Percentiles rank a stretch among this genome's conserved stretches.
These are phyloP conservation scores for Coelopa pilipes DNA, from an alignment of 2,888 invertebrate genomes.

Conservation along the genomic window DNA sequence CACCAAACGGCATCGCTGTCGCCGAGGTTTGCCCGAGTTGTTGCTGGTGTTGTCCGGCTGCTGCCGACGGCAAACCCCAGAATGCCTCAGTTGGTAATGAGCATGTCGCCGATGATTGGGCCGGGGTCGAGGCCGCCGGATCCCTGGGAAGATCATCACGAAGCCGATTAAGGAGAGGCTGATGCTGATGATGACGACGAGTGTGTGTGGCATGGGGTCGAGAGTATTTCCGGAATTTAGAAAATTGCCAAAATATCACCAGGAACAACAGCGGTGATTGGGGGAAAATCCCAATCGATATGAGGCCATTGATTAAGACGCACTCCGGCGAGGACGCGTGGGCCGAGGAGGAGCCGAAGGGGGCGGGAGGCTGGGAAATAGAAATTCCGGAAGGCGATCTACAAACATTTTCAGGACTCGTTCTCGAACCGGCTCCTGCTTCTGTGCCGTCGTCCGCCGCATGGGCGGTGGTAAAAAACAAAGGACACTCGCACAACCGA, in stretches of 20 bases:
- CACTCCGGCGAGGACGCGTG: too few relatives aligned
- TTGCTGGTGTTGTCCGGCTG: not conserved
- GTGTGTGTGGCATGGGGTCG: not conserved
- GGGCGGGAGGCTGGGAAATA: too few relatives aligned
- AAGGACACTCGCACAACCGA: not conserved
- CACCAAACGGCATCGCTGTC: not conserved
- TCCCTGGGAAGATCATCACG: not conserved
- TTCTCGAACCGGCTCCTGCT: not conserved
- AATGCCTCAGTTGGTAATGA: not conserved
- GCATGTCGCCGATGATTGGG: not conserved
- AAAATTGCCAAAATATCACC: conserved; percentile 13
- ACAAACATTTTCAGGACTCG: not conserved
- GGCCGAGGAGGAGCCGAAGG: too few relatives aligned
- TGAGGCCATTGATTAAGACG: not conserved
- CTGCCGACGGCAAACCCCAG: not conserved
- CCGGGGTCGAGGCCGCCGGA: not conserved
- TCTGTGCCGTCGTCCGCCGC: not conserved
- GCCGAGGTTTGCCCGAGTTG: not conserved
- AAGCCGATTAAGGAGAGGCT: not conserved
- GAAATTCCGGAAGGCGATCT: too few relatives aligned
- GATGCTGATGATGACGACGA: too few relatives aligned
- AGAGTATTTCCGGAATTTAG: conserved; percentile 10
- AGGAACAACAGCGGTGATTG: not conserved
- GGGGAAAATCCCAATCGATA: conserved; percentile 14
- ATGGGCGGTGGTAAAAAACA: not conserved